A percentile compares a stretch with the other conserved stretches of the same genome.
Evolutionary conservation across 2,888 invertebrate genomes (phyloP).

Genomic region (Ormyrus rosae): DNA sequence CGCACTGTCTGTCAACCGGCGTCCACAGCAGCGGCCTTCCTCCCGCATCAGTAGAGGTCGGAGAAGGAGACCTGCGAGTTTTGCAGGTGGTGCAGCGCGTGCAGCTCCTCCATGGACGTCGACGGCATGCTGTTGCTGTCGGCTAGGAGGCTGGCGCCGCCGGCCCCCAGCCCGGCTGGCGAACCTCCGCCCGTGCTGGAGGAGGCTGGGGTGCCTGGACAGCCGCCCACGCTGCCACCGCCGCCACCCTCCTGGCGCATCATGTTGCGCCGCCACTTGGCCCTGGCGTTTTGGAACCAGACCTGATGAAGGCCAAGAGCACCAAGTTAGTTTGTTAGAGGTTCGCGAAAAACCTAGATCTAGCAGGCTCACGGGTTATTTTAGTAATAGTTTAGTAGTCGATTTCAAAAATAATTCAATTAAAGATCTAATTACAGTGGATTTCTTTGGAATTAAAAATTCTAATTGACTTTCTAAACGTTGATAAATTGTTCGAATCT

Average conservation of each 20-base stretch:
- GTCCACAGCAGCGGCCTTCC: too few relatives aligned
- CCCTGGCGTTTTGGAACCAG: constrained; percentile 99
- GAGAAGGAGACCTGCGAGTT: constrained; percentile 75
- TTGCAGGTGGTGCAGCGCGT: constrained; percentile 78
- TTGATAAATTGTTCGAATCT: too few relatives aligned
- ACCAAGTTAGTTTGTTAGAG: too few relatives aligned
- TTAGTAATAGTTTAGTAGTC: too few relatives aligned
- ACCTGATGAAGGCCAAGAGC: constrained; percentile 80
- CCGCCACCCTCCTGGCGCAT: constrained; percentile 89
- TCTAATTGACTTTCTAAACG: too few relatives aligned
- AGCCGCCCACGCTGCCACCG: constrained; percentile 73
- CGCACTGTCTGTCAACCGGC: too few relatives aligned
- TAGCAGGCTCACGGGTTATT: too few relatives aligned
- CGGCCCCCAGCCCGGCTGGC: constrained; percentile 69
- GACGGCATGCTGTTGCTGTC: constrained; percentile 77
- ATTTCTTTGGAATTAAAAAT: too few relatives aligned
- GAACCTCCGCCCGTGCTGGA: constrained; percentile 73
- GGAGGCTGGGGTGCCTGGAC: constrained; percentile 73
- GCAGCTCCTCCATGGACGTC: constrained; percentile 77
- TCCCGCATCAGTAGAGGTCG: constrained; percentile 74
- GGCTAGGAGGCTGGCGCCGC: constrained; percentile 74
- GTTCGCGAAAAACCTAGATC: too few relatives aligned
- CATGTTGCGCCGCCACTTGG: constrained; percentile 97
- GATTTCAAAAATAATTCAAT: too few relatives aligned
- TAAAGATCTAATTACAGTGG: too few relatives aligned